phyloP scores from a whole-genome alignment of 2,113 vertebrate genomes.

The Colistium nudipinnis region DNA sequence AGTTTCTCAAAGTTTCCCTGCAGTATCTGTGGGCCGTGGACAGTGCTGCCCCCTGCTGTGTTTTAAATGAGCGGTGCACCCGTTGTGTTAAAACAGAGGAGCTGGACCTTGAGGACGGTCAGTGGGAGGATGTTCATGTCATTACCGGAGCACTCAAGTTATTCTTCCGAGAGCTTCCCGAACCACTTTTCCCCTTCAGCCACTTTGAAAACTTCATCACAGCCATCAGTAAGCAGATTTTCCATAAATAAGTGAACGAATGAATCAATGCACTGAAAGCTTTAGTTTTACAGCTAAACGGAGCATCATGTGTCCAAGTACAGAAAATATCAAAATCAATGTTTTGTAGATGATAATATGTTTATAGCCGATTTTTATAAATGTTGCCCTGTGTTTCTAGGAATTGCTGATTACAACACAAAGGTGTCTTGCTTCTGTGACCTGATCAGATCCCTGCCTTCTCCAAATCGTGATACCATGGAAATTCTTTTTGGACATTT shows the following conservation, averaged over 20 bases:
- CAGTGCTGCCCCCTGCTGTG: conserved; percentile 54
- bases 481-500: conserved; percentile 90
- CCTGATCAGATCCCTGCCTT: conserved; percentile 85
- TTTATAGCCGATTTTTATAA: not conserved
- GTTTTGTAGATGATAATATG: not conserved
- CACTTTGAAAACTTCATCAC: conserved; percentile 89
- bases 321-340: not conserved
- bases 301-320: no score
- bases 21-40: not conserved
- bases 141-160: conserved; percentile 93
- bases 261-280: no score
- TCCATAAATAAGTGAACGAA: no score
- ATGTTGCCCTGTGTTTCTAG: conserved; percentile 68
- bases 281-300: not conserved
- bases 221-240: conserved; percentile 78
- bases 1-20: not conserved
- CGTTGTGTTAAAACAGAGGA: conserved; percentile 82
- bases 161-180: conserved; percentile 91
- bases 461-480: conserved; percentile 88
- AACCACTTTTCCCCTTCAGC: conserved; percentile 90
- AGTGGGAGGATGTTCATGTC: conserved; percentile 94
- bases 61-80: not conserved
- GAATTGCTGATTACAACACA: conserved; percentile 80
- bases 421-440: conserved; percentile 80
- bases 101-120: conserved; percentile 90